Percentiles rank a stretch among this genome's conserved stretches.
Conservation (phyloP, 2,797 vertebrate species). For the Crenuchus spilurus region DNA sequence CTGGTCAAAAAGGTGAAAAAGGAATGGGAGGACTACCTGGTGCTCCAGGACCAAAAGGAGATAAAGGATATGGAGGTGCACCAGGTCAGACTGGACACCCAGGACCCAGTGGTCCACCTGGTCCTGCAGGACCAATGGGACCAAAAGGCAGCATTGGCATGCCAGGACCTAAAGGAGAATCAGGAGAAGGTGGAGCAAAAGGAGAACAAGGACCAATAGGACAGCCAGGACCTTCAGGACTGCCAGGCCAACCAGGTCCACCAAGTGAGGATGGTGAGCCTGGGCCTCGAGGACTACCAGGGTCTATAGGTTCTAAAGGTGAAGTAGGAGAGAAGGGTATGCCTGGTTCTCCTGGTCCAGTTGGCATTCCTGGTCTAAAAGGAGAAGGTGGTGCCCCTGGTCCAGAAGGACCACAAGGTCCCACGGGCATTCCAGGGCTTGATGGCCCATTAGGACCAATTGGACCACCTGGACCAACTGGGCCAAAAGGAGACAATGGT, state of each 20-base stretch:
- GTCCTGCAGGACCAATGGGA: slow-evolving; percentile 85
- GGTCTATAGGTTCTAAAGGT: slow-evolving; percentile 87
- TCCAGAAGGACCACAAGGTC: slow-evolving; percentile 87
- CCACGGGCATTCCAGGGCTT: slow-evolving; percentile 91
- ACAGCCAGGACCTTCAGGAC: slow-evolving; percentile 84
- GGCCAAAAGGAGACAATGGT: slow-evolving; percentile 88
- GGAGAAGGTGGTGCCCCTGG: slow-evolving; percentile 87
- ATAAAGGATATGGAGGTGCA: slow-evolving; percentile 86
- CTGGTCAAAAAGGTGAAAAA: slow-evolving; percentile 91
- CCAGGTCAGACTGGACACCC: slow-evolving; percentile 86
- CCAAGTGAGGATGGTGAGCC: slow-evolving; percentile 88
- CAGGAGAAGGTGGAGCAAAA: slow-evolving; percentile 83
- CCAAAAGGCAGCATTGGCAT: slow-evolving; percentile 84
- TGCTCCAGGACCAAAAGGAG: slow-evolving; percentile 85
- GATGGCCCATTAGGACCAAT: slow-evolving; percentile 87
- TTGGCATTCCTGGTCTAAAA: slow-evolving; percentile 86
- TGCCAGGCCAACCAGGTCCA: slow-evolving; percentile 89
- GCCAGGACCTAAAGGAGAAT: slow-evolving; percentile 90
- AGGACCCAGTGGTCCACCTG: slow-evolving; percentile 85
- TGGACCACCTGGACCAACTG: slow-evolving; percentile 85
- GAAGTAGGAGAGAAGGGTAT: slow-evolving; percentile 89
- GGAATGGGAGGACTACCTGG: slow-evolving; percentile 86
- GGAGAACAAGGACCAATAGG: slow-evolving; percentile 87
- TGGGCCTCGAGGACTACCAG: slow-evolving; percentile 86
- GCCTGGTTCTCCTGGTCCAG: slow-evolving; percentile 82